phyloP scores from a whole-genome alignment of 2,797 vertebrate genomes.

The Spea hammondii region DNA sequence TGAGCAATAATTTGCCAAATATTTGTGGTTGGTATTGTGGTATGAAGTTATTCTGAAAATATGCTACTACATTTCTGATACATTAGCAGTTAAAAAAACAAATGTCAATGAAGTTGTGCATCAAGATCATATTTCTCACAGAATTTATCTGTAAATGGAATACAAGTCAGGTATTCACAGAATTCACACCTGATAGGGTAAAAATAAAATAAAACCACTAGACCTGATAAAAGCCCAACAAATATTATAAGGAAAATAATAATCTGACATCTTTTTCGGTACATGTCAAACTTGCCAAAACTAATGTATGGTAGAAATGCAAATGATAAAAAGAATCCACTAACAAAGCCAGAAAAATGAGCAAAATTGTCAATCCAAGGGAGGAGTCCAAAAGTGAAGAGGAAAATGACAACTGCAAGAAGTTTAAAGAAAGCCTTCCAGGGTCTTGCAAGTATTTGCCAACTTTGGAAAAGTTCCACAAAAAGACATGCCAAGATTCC shows the following conservation, averaged over 20 bases:
- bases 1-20: too few relatives aligned
- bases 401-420: slow-evolving; percentile 89
- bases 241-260: slow-evolving; percentile 90
- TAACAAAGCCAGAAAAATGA: slow-evolving; percentile 93
- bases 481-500: slow-evolving; percentile 96
- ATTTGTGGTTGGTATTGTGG: too few relatives aligned
- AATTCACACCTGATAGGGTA: slow-evolving; percentile 93
- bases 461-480: slow-evolving; percentile 97
- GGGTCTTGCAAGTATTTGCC: slow-evolving; percentile 96
- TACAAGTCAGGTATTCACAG: slow-evolving; percentile 97
- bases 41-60: too few relatives aligned
- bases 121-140: slow-evolving; percentile 98
- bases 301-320: slow-evolving; percentile 98
- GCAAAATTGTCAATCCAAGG: slow-evolving; percentile 99
- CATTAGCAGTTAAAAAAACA: neutral
- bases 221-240: slow-evolving; percentile 88
- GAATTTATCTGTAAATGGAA: slow-evolving; percentile 99
- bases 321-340: slow-evolving; percentile 95
- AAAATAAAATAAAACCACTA: slow-evolving; percentile 94
- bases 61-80: too few relatives aligned
- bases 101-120: slow-evolving; percentile 88
- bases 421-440: slow-evolving; percentile 96
- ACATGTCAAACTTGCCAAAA: slow-evolving; percentile 93
- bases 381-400: slow-evolving; percentile 92
- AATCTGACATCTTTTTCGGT: slow-evolving; percentile 97